Conservation (phyloP, 2,113 vertebrate genomes). For the Trachemys scripta region DNA sequence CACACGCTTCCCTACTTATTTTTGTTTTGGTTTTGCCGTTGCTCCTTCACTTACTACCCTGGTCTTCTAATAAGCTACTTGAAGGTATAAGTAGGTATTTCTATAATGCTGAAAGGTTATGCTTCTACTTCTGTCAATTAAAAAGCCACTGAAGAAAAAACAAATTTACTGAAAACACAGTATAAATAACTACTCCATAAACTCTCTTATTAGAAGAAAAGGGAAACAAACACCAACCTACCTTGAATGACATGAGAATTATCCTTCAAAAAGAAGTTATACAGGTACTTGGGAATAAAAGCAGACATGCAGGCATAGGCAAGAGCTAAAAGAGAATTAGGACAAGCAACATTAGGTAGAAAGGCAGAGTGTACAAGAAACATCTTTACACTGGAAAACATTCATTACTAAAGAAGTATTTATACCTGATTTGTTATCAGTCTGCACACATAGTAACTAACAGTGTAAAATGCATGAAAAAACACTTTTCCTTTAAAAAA, state of each 20-base stretch:
- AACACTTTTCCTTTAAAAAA: neutral
- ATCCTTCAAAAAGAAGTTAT: constrained; percentile 99
- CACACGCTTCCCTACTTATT: neutral
- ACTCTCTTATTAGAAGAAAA: neutral
- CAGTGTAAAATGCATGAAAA: neutral
- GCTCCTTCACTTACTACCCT: neutral
- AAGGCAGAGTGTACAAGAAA: neutral
- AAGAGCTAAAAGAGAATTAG: constrained; percentile 85
- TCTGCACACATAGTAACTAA: neutral
- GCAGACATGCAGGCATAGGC: constrained; percentile 99
- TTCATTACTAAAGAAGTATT: constrained; percentile 12
- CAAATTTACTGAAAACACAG: neutral
- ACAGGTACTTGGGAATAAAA: constrained; percentile 98
- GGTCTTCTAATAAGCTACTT: neutral
- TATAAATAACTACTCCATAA: neutral
- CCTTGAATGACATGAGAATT: constrained; percentile 99
- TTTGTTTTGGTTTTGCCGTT: neutral
- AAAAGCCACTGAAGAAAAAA: neutral
- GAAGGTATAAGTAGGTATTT: neutral
- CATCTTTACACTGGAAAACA: neutral
- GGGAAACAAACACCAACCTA: constrained; percentile 71
- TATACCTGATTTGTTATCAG: neutral
- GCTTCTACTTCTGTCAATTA: neutral
- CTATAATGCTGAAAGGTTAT: neutral
- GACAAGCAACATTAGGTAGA: neutral